These are phyloP conservation scores for Smittia sp. DNA, from an alignment of 2,888 invertebrate genomes.

Conservation along the genomic window DNA sequence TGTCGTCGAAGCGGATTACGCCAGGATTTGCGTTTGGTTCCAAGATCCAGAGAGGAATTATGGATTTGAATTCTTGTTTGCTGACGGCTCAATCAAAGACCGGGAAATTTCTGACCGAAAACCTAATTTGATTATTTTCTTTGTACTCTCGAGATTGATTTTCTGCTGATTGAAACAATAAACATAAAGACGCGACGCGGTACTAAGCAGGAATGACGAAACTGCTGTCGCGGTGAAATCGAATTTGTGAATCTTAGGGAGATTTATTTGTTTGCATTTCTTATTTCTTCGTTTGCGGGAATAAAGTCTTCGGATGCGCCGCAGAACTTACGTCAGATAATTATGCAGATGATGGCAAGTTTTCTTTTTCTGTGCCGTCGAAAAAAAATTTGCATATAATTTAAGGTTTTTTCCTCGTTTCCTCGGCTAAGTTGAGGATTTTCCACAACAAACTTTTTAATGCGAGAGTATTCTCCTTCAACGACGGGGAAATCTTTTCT, in stretches of 20 bases:
- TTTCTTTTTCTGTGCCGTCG: constrained; percentile 5
- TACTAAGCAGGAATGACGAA: background rate
- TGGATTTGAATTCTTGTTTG: background rate
- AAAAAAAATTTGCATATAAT: constrained; percentile 40
- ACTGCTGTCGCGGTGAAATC: background rate
- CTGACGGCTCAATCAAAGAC: constrained; percentile 14
- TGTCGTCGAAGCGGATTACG: constrained; percentile 27
- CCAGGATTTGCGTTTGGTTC: background rate
- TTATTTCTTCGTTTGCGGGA: constrained; percentile 36
- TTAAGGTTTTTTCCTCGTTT: constrained; percentile 37
- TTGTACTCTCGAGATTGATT: background rate
- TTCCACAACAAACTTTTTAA: constrained; percentile 39
- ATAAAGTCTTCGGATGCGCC: constrained; percentile 19
- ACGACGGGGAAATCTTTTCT: constrained; percentile 16
- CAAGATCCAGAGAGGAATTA: background rate
- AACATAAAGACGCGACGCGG: background rate
- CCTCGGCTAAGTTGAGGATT: constrained; percentile 31
- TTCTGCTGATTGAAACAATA: constrained; percentile 18
- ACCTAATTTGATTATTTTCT: constrained; percentile 16
- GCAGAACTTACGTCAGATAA: constrained; percentile 39
- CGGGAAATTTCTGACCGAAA: background rate
- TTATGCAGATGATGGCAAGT: constrained; percentile 41
- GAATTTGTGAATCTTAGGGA: constrained; percentile 1
- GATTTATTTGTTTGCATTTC: constrained; percentile 41
- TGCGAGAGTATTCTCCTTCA: background rate